Evolutionary conservation across 2,113 vertebrate species (phyloP), one percentile per base, ranked within the genome.

Genomic region (Sturnira hondurensis): DNA sequence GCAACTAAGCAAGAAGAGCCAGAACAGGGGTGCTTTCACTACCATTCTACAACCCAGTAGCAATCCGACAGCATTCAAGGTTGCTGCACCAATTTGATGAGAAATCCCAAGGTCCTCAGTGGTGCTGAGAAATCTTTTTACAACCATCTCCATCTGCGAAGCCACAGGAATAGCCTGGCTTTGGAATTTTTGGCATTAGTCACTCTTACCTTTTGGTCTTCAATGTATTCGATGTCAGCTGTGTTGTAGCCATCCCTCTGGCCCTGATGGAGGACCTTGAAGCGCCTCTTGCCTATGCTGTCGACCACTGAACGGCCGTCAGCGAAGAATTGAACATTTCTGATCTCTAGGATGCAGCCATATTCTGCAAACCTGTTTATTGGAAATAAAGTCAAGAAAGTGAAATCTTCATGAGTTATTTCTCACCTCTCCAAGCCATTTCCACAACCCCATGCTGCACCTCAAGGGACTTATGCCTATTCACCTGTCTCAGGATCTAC

Each of bases 301-400:
- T 99, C 99, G 8, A 99, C 98, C 47, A 99, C 98, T 15, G 99
- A 99, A 81, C 99, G 98, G 43, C 99, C 99, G 88, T 99, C 99
- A 15, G 98, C 94, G 98, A 99, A 99, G 96, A 99, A 98, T 17
- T 99, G 98, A 65, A 99, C 98, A 6, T 98, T 99, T 97, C 98
- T 98, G 97, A 99, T 99, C 98, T 99, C 98, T 95, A 99, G 96
- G 85, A 99, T 98, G 93, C 99, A 99, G 90, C 99, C 99, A 52
- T 99, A 99, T 93, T 99, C 99, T 68, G 98, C 99, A 98, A 99
- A 99, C 89, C 99, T 99, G 97, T 96, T 97, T 84, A 95, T 85
- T 92, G 86, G 94, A 97, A 97, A 83, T 95, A 74, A 96, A 94
- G 84, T 84, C 92, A 97, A 81, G 87, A 96, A 98, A 96, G 81